Evolutionary conservation across 2,797 vertebrate genomes (phyloP).

Genomic region (Cyprinella venusta): DNA sequence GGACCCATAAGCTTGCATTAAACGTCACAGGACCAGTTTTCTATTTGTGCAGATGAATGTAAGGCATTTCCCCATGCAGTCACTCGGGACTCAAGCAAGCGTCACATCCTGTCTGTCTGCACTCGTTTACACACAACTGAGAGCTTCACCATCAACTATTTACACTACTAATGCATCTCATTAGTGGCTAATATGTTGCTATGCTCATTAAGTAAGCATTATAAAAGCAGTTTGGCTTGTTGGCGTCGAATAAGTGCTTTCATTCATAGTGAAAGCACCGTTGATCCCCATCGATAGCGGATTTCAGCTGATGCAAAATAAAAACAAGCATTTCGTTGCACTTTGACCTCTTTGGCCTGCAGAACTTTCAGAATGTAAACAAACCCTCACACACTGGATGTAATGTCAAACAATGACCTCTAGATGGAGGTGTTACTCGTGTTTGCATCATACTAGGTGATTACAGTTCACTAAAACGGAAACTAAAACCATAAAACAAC

Average conservation of each 20-base stretch:
- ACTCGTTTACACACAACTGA: neutral
- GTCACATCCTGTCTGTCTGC: constrained; percentile 27
- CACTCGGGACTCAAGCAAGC: neutral
- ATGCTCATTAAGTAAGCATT: neutral
- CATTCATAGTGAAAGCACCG: neutral
- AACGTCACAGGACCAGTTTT: neutral
- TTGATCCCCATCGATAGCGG: neutral
- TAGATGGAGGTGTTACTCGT: constrained; percentile 48
- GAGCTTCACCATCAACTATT: constrained; percentile 57
- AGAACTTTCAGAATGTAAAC: neutral
- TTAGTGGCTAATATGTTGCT: neutral
- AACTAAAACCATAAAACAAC: neutral
- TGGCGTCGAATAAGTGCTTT: too few species aligned
- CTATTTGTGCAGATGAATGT: neutral
- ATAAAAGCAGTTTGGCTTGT: neutral
- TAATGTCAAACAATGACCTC: constrained; percentile 3
- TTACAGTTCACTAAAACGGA: neutral
- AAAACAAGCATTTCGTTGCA: neutral
- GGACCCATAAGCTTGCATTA: neutral
- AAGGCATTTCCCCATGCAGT: constrained; percentile 6
- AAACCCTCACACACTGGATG: neutral
- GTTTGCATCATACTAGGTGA: neutral
- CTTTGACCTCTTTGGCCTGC: neutral
- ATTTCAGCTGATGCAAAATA: neutral
- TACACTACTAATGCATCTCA: neutral